Percentiles rank a stretch among this genome's conserved stretches.
Evolutionary conservation across 2,113 vertebrate species (phyloP).

Genomic region (Cyprinodon variegatus): DNA sequence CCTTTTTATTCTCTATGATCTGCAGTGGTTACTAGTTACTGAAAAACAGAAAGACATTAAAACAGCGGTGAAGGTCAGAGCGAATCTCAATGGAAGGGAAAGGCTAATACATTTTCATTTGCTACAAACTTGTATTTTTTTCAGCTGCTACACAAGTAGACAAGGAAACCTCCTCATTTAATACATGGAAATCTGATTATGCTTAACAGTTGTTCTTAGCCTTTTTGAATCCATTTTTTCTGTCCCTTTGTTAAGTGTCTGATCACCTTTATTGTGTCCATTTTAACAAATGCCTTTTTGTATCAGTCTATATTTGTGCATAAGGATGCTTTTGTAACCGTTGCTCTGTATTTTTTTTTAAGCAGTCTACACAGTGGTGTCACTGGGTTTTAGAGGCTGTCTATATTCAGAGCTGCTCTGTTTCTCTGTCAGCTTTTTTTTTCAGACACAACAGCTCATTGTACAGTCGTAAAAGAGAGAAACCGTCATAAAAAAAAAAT

Average conservation of each 20-base stretch:
- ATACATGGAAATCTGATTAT: too few relatives aligned
- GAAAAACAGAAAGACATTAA: too few relatives aligned
- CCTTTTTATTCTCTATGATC: too few relatives aligned
- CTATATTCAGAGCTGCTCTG: conserved; percentile 58
- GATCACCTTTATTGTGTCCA: conserved; percentile 1
- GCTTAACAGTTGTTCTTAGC: too few relatives aligned
- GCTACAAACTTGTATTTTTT: too few relatives aligned
- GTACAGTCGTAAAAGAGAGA: background rate
- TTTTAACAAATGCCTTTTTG: background rate
- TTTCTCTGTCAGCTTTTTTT: conserved; percentile 4
- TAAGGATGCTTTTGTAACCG: conserved; percentile 10
- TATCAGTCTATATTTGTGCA: background rate
- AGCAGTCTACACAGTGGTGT: conserved; percentile 27
- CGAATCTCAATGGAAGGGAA: too few relatives aligned
- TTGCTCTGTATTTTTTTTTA: conserved; percentile 5
- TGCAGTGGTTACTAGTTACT: too few relatives aligned
- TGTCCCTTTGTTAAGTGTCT: background rate
- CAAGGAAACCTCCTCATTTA: too few relatives aligned
- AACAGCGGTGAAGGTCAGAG: too few relatives aligned
- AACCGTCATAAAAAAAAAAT: background rate
- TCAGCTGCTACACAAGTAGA: too few relatives aligned
- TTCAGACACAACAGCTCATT: conserved; percentile 9
- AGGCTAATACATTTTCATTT: too few relatives aligned
- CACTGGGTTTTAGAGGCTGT: conserved; percentile 48
- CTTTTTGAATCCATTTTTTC: too few relatives aligned